These are phyloP conservation scores for Junonia oenone DNA, from an alignment of 2,888 invertebrate genomes.

Conservation along the genomic window DNA sequence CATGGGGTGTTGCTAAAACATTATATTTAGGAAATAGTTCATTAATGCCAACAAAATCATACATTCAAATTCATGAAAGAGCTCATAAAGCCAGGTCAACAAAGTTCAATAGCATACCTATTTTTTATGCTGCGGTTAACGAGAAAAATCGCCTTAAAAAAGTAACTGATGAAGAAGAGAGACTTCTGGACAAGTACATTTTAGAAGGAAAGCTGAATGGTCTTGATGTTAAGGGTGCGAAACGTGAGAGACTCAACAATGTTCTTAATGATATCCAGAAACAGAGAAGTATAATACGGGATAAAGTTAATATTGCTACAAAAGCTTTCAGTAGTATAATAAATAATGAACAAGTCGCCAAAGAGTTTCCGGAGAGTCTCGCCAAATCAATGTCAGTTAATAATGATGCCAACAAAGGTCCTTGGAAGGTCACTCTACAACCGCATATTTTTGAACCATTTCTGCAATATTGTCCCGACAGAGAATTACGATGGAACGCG, in stretches of 20 bases:
- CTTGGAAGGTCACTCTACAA: constrained; percentile 90
- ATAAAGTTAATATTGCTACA: constrained; percentile 83
- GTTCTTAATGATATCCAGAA: constrained; percentile 75
- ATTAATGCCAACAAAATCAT: constrained; percentile 88
- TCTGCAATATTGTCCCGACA: constrained; percentile 91
- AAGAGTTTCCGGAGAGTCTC: constrained; percentile 86
- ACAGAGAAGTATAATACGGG: constrained; percentile 82
- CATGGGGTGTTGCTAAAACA: constrained; percentile 93
- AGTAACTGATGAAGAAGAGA: constrained; percentile 81
- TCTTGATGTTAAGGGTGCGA: constrained; percentile 80
- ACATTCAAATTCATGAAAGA: constrained; percentile 88
- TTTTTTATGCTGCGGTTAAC: constrained; percentile 84
- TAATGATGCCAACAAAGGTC: constrained; percentile 83
- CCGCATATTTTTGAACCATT: constrained; percentile 86
- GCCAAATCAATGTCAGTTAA: constrained; percentile 83
- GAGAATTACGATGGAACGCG: constrained; percentile 87
- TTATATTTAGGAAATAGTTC: constrained; percentile 89
- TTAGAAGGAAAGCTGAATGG: constrained; percentile 92
- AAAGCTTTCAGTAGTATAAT: constrained; percentile 84
- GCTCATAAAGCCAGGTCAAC: constrained; percentile 86
- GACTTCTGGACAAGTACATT: constrained; percentile 87
- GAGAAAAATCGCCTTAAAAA: constrained; percentile 65
- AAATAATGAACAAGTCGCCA: constrained; percentile 81
- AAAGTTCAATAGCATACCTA: constrained; percentile 85
- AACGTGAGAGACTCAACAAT: constrained; percentile 61